phyloP scores from a whole-genome alignment of 2,888 invertebrate species.

The Caenorhabditis virilis region DNA sequence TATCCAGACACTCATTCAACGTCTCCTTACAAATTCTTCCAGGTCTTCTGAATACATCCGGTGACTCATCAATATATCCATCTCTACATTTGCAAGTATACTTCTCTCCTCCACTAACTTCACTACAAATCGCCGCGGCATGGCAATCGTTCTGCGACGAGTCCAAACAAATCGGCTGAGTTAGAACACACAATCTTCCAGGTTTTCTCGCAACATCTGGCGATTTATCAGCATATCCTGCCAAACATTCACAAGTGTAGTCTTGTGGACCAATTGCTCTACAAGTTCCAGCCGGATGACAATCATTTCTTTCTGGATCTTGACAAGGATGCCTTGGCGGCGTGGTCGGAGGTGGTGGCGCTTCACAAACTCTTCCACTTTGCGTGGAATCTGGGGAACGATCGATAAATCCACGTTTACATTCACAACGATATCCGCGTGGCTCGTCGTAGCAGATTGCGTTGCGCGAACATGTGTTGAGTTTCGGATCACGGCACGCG shows the following conservation, averaged over 20 bases:
- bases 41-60: conserved; percentile 52
- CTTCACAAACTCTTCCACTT: conserved; percentile 66
- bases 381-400: conserved; percentile 56
- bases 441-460: conserved; percentile 67
- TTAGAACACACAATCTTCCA: conserved; percentile 55
- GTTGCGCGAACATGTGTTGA: conserved; percentile 67
- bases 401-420: conserved; percentile 63
- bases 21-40: conserved; percentile 64
- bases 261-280: conserved; percentile 60
- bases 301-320: conserved; percentile 66
- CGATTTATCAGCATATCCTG: conserved; percentile 62
- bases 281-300: conserved; percentile 64
- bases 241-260: conserved; percentile 68
- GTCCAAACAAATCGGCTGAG: conserved; percentile 66
- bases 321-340: conserved; percentile 67
- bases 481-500: conserved; percentile 66
- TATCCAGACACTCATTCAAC: conserved; percentile 67
- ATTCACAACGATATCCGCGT: conserved; percentile 66
- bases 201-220: conserved; percentile 58
- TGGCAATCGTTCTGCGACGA: conserved; percentile 67
- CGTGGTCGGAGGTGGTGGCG: conserved; percentile 59
- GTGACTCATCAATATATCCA: conserved; percentile 76
- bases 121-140: conserved; percentile 66
- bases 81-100: conserved; percentile 88
- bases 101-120: conserved; percentile 44